Conservation (phyloP, 2,888 invertebrate species). For the Rapana venosa region DNA sequence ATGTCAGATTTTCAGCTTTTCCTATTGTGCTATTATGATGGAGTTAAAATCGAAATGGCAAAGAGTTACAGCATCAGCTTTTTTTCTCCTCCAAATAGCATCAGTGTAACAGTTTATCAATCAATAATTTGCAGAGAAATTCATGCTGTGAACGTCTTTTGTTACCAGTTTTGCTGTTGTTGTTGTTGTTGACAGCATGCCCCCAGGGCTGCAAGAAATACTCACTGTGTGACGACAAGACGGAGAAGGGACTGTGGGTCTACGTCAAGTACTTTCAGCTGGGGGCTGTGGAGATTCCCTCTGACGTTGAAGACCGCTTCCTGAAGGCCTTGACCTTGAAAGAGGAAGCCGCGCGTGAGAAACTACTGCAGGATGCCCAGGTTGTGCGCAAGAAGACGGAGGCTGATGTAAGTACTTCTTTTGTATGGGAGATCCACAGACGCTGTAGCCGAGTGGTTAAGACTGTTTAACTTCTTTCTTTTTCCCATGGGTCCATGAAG, state of each 20-base stretch:
- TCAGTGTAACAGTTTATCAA: no score
- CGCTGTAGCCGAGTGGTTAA: not conserved
- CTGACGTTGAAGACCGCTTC: slow-evolving; percentile 63
- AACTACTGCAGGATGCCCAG: slow-evolving; percentile 63
- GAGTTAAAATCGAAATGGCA: no score
- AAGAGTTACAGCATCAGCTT: no score
- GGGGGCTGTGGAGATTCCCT: slow-evolving; percentile 59
- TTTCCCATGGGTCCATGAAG: not conserved
- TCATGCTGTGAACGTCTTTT: no score
- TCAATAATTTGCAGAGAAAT: no score
- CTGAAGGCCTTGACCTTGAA: slow-evolving; percentile 63
- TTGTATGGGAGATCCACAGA: not conserved
- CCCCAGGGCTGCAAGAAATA: slow-evolving; percentile 57
- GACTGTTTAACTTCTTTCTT: not conserved
- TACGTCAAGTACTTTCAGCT: slow-evolving; percentile 71
- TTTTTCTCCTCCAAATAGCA: no score
- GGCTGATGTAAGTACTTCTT: slow-evolving; percentile 54
- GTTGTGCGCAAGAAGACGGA: slow-evolving; percentile 69
- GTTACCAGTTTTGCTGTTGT: no score
- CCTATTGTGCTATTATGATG: no score
- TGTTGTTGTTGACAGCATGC: slow-evolving; percentile 54
- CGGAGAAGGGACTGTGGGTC: slow-evolving; percentile 63
- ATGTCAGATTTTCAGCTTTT: no score
- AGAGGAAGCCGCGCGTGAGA: slow-evolving; percentile 65
- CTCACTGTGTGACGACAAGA: slow-evolving; percentile 49